Conservation (phyloP, 2,113 vertebrate species). For the Nibea albiflora region DNA sequence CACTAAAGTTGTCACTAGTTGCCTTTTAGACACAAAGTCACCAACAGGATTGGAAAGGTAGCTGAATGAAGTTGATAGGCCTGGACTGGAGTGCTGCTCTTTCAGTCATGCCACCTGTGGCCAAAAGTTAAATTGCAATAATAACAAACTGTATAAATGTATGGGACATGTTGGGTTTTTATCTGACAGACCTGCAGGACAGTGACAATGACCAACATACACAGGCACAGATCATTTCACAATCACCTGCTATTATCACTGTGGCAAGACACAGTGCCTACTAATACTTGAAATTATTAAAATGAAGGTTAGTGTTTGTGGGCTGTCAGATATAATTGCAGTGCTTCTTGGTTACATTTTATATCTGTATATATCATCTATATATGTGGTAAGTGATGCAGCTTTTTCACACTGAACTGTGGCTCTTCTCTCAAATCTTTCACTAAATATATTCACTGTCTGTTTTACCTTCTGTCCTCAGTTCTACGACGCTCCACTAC, state of each 20-base stretch:
- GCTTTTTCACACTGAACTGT: not conserved
- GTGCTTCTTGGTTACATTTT: not conserved
- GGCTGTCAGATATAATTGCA: not conserved
- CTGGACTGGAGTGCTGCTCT: not conserved
- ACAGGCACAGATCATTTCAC: not conserved
- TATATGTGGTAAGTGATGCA: not conserved
- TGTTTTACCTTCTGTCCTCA: conserved; percentile 65
- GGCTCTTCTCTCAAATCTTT: not conserved
- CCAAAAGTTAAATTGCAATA: too few species aligned
- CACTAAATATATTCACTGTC: not conserved
- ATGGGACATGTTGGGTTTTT: not conserved
- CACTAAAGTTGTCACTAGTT: too few species aligned
- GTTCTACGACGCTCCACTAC: conserved; percentile 92
- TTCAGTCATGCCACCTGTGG: not conserved
- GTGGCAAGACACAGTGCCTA: not conserved
- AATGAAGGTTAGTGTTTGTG: not conserved
- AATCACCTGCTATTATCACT: not conserved
- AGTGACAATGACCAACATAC: not conserved
- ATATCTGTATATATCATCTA: too few species aligned
- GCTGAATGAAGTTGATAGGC: too few species aligned
- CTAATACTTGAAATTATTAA: not conserved
- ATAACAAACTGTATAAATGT: not conserved
- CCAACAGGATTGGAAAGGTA: too few species aligned
- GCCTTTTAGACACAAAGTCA: too few species aligned
- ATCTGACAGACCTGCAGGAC: not conserved